phyloP scores from a whole-genome alignment of 2,797 vertebrate genomes.

The Cryptoprocta ferox region DNA sequence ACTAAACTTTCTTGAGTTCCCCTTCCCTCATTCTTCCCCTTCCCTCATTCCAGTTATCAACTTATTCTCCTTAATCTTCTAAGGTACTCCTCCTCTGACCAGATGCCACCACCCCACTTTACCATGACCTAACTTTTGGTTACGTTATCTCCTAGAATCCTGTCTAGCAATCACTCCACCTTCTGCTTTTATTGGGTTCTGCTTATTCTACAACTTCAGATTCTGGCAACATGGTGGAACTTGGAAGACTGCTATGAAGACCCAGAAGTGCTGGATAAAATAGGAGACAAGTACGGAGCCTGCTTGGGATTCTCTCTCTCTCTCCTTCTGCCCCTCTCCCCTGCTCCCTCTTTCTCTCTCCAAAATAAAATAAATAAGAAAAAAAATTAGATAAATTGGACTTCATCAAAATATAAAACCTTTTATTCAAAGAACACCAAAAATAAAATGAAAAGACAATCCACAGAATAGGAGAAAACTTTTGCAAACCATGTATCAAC shows the following conservation, averaged over 20 bases:
- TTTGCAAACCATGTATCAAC: background rate
- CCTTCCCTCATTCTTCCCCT: background rate
- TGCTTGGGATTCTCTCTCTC: too few relatives aligned
- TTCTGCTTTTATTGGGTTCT: constrained; percentile 25
- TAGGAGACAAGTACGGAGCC: background rate
- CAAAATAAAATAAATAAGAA: background rate
- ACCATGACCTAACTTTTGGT: background rate
- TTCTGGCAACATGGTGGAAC: background rate
- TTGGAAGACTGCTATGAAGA: background rate
- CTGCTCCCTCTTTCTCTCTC: too few relatives aligned
- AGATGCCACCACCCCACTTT: background rate
- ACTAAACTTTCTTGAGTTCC: background rate
- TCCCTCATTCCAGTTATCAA: background rate
- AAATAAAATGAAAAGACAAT: background rate
- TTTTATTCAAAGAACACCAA: background rate
- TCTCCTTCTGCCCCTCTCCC: too few relatives aligned
- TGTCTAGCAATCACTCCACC: background rate
- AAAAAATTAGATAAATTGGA: background rate
- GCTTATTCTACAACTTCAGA: background rate
- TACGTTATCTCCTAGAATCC: background rate
- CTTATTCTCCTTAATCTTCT: constrained; percentile 19
- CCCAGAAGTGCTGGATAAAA: background rate
- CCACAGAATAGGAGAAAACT: background rate
- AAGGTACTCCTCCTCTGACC: background rate
- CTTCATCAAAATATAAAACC: background rate